Percentiles rank a stretch among this genome's conserved stretches.
phyloP scores from a whole-genome alignment of 2,113 vertebrate species.

The Cisticola juncidis region DNA sequence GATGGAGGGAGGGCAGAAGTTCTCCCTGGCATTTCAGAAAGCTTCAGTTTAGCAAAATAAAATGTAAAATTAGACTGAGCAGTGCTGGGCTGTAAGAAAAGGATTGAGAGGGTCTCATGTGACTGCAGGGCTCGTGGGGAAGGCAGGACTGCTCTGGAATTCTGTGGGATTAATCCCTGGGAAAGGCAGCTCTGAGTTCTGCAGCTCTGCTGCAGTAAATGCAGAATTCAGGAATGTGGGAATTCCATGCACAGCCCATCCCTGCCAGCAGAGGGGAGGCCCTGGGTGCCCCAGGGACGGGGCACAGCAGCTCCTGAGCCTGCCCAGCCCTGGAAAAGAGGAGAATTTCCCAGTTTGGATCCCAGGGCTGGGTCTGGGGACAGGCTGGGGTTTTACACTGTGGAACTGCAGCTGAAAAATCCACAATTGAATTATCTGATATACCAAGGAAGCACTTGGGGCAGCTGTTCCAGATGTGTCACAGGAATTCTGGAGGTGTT shows the following conservation, averaged over 20 bases:
- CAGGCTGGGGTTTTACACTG: accelerated
- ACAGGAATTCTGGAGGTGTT: neutral
- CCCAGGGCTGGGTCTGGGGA: neutral
- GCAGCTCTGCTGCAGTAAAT: neutral
- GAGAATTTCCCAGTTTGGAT: neutral
- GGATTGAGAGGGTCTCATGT: neutral
- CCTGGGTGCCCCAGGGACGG: too few relatives aligned
- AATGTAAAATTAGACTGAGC: neutral
- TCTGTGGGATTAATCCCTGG: neutral
- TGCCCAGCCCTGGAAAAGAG: neutral
- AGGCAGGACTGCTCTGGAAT: neutral
- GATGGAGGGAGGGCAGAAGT: conserved; percentile 32
- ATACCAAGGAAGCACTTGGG: neutral
- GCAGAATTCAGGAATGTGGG: too few relatives aligned
- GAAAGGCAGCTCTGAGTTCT: neutral
- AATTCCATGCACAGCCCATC: too few relatives aligned
- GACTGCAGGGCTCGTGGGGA: neutral
- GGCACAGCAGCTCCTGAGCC: too few relatives aligned
- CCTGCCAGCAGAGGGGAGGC: too few relatives aligned
- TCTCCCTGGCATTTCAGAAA: conserved; percentile 7
- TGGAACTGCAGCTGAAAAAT: neutral
- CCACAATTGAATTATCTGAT: neutral
- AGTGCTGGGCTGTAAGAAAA: neutral
- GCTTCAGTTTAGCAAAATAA: conserved; percentile 7
- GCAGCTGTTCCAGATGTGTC: neutral